Conservation (phyloP, 1,140 invertebrate genomes). For the Delia radicum region DNA sequence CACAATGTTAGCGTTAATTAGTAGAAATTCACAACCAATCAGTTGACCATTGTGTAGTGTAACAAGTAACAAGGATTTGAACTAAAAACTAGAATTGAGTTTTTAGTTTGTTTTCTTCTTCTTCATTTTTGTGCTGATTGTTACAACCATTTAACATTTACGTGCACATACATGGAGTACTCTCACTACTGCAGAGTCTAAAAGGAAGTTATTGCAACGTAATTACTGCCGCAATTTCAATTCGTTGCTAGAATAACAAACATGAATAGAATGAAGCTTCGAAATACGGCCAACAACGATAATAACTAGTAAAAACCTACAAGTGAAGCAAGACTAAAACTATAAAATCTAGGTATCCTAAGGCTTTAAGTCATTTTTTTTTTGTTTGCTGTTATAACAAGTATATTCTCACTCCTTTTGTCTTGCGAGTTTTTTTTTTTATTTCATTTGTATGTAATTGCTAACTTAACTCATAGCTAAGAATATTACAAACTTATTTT, state of each 20-base stretch:
- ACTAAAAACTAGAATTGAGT: constrained; percentile 22
- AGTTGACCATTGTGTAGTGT: constrained; percentile 47
- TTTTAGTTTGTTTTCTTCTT: neutral
- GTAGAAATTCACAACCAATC: constrained; percentile 53
- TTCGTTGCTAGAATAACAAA: constrained; percentile 19
- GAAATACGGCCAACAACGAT: neutral
- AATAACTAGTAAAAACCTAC: neutral
- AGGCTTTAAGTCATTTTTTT: neutral
- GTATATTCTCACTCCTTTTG: neutral
- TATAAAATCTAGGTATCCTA: neutral
- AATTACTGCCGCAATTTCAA: constrained; percentile 38
- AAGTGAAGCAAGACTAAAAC: neutral
- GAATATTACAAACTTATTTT: neutral
- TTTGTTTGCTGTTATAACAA: no score
- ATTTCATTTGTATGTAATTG: neutral
- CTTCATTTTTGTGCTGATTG: no score
- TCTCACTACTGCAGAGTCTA: constrained; percentile 36
- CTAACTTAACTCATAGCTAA: neutral
- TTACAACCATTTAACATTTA: neutral
- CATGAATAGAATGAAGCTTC: neutral
- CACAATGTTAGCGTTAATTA: constrained; percentile 38
- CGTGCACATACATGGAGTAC: constrained; percentile 34
- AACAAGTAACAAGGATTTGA: constrained; percentile 16
- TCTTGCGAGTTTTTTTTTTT: neutral
- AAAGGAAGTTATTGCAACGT: constrained; percentile 44